Conservation (phyloP, 2,888 invertebrate species). For the Scrobipalpa atriplicella region DNA sequence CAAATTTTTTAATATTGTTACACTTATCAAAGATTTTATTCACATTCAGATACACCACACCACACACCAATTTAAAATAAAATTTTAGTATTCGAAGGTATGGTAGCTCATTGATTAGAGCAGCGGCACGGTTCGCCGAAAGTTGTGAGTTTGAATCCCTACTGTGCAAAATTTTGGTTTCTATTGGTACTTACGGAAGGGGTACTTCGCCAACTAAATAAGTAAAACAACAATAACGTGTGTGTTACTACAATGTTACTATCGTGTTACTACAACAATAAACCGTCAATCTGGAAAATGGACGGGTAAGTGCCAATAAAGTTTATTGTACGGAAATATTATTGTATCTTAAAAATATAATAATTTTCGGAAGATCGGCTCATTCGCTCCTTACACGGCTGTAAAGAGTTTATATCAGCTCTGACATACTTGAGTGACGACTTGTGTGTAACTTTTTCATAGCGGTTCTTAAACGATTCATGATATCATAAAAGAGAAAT, state of each 20-base stretch:
- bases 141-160: too few relatives aligned
- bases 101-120: too few relatives aligned
- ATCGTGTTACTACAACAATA: constrained; percentile 35
- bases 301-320: constrained; percentile 55
- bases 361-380: constrained; percentile 20
- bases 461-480: background rate
- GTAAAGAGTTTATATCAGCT: constrained; percentile 13
- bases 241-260: constrained; percentile 6
- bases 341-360: constrained; percentile 29
- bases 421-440: background rate
- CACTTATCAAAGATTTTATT: too few relatives aligned
- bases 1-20: too few relatives aligned
- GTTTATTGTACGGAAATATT: constrained; percentile 37
- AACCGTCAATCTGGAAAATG: constrained; percentile 57
- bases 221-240: constrained; percentile 35
- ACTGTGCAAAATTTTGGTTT: too few relatives aligned
- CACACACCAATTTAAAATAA: too few relatives aligned
- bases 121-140: too few relatives aligned
- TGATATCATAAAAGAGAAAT: background rate
- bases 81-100: too few relatives aligned
- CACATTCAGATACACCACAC: too few relatives aligned
- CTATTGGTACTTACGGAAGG: constrained; percentile 14
- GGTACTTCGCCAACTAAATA: constrained; percentile 28
- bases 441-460: background rate
- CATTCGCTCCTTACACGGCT: constrained; percentile 17